phyloP scores from a whole-genome alignment of 1,140 invertebrate species.

The Penaeus indicus region DNA sequence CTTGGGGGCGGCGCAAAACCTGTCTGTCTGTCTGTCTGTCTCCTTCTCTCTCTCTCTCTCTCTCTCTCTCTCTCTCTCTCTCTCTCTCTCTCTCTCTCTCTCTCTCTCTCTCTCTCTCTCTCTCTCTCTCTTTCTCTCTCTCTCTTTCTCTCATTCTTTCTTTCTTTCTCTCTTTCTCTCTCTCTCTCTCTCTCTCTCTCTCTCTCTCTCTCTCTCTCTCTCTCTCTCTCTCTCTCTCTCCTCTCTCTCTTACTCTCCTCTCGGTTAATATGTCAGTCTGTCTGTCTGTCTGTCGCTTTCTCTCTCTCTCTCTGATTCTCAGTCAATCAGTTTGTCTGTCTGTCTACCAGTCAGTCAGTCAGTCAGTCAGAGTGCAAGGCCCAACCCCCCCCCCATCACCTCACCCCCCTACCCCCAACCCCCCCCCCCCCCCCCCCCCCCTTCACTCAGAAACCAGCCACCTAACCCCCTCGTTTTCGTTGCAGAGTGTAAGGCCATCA shows the following conservation, averaged over 20 bases:
- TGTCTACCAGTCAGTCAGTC: no score
- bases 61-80: background rate
- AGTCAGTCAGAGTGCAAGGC: background rate
- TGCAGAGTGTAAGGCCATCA: constrained; percentile 74
- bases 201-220: background rate
- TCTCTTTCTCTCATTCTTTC: constrained; percentile 6
- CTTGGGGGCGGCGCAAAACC: background rate
- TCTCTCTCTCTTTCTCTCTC: background rate
- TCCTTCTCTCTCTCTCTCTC: constrained; percentile 28
- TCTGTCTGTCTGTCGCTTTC: constrained; percentile 5
- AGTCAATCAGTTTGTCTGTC: background rate
- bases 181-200: background rate
- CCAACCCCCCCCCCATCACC: no score
- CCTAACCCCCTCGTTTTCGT: background rate
- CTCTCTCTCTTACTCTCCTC: constrained; percentile 19
- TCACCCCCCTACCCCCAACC: no score
- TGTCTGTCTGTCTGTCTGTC: constrained; percentile 5
- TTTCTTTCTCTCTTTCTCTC: constrained; percentile 9
- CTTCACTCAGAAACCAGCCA: background rate
- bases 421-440: no score
- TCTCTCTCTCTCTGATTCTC: background rate
- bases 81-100: background rate
- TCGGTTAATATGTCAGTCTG: constrained; percentile 1
- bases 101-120: background rate
- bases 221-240: background rate